These are phyloP conservation scores for Meta bourneti DNA, from an alignment of 2,888 invertebrate genomes.

Conservation along the genomic window DNA sequence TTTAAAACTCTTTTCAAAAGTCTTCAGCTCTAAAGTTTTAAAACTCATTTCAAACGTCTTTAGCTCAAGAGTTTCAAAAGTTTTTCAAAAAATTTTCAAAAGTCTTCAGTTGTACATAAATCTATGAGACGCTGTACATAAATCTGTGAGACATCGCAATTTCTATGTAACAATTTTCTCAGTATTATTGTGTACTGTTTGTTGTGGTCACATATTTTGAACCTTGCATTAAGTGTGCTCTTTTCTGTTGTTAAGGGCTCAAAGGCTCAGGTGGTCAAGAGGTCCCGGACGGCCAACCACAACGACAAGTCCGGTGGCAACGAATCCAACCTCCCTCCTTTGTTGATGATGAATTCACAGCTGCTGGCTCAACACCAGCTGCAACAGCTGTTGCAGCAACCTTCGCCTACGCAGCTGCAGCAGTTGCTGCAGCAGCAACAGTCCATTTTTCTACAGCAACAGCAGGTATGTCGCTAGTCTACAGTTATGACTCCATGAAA, in stretches of 20 bases:
- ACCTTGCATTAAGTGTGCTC: not conserved
- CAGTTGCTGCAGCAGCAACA: conserved; percentile 89
- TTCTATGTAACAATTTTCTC: no score
- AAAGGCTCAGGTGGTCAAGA: conserved; percentile 67
- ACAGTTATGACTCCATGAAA: not conserved
- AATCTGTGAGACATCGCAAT: no score
- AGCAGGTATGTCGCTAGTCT: conserved; percentile 81
- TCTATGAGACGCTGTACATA: no score
- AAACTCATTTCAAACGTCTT: no score
- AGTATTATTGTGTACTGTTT: no score
- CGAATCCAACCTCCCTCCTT: conserved; percentile 60
- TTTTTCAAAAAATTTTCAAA: no score
- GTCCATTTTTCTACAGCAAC: conserved; percentile 83
- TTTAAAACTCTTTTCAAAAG: no score
- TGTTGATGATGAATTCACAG: conserved; percentile 77
- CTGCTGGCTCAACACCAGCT: conserved; percentile 84
- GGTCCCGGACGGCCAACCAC: conserved; percentile 68
- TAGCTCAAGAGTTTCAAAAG: no score
- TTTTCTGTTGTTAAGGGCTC: conserved; percentile 51
- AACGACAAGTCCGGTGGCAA: conserved; percentile 56
- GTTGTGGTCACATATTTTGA: no score
- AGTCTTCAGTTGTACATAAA: no score
- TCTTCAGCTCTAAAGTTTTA: no score
- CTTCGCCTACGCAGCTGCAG: conserved; percentile 86
- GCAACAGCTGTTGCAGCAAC: conserved; percentile 90